Conservation (phyloP, 1,140 invertebrate genomes). For the Pseudomyrmex concolor region DNA sequence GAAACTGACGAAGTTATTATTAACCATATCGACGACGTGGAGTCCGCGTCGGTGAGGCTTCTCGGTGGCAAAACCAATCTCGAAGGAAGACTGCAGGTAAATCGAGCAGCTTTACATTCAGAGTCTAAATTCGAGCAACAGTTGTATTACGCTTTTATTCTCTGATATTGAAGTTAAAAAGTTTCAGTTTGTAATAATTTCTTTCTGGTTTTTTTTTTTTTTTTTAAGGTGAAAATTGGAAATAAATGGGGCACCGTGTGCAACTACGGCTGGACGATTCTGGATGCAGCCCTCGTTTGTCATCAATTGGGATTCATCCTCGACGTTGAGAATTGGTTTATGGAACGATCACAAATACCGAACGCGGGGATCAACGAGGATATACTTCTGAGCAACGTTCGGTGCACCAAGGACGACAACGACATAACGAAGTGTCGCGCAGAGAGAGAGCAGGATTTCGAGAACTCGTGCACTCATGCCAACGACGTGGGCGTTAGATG, state of each 20-base stretch:
- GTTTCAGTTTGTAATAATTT: neutral
- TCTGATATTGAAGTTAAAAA: neutral
- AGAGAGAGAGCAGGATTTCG: constrained; percentile 91
- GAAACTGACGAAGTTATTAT: constrained; percentile 79
- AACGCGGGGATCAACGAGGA: constrained; percentile 91
- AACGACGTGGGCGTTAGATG: constrained; percentile 95
- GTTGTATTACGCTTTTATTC: neutral
- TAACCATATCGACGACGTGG: constrained; percentile 80
- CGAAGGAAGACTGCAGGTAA: constrained; percentile 93
- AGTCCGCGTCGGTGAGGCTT: constrained; percentile 89
- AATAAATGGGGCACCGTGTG: constrained; percentile 98
- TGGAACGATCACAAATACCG: constrained; percentile 93
- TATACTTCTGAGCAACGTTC: constrained; percentile 93
- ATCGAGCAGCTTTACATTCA: neutral
- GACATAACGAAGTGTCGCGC: constrained; percentile 95
- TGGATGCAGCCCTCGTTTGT: constrained; percentile 96
- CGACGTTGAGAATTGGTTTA: constrained; percentile 96
- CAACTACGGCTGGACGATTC: constrained; percentile 97
- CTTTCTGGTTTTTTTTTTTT: neutral
- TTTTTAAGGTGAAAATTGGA: constrained; percentile 89
- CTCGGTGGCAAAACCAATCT: constrained; percentile 90
- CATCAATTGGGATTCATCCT: constrained; percentile 97
- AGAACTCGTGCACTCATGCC: constrained; percentile 95
- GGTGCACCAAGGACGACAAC: constrained; percentile 96
- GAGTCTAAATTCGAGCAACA: neutral